phyloP scores from a whole-genome alignment of 2,113 vertebrate species.

The Neolamprologus cancellatus region DNA sequence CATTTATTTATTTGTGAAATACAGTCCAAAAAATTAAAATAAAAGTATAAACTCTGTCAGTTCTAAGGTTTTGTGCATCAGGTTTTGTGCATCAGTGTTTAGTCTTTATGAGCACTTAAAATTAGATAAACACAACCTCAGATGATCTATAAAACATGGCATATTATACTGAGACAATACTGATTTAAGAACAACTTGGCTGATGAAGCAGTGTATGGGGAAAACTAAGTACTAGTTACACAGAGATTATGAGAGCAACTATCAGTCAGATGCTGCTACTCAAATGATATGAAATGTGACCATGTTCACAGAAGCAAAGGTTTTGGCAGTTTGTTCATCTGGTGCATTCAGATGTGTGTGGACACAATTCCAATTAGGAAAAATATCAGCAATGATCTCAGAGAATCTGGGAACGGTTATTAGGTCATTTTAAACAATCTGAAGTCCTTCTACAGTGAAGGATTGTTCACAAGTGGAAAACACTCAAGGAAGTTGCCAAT shows the following conservation, averaged over 20 bases:
- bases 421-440: neutral
- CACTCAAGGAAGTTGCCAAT: neutral
- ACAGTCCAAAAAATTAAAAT: neutral
- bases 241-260: neutral
- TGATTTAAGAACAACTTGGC: neutral
- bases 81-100: neutral
- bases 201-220: neutral
- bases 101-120: neutral
- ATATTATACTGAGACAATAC: fast-evolving
- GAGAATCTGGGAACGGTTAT: neutral
- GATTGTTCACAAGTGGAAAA: neutral
- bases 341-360: neutral
- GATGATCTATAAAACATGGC: neutral
- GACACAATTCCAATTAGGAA: neutral
- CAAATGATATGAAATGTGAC: neutral
- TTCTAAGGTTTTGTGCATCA: neutral
- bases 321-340: neutral
- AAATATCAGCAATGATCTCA: neutral
- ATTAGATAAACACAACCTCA: neutral
- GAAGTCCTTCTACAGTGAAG: neutral
- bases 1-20: neutral
- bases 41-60: neutral
- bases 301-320: neutral
- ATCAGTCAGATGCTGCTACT: neutral
- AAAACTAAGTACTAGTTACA: neutral